phyloP scores from a whole-genome alignment of 2,113 vertebrate species.

The Melanocharis versteri region DNA sequence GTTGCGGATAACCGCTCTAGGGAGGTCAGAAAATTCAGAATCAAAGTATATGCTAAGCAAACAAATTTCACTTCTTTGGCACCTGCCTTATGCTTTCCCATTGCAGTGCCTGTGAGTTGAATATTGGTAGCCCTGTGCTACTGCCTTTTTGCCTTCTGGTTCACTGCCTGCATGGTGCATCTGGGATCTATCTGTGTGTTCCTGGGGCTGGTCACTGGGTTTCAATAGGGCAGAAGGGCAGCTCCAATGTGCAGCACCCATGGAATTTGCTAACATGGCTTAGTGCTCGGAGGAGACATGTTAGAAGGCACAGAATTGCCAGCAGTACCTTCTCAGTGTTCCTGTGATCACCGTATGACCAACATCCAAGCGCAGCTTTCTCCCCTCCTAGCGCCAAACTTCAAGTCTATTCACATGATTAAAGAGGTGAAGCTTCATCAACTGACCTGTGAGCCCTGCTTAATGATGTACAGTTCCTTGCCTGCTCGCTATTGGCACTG shows the following conservation, averaged over 20 bases:
- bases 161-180: background rate
- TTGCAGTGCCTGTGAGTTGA: background rate
- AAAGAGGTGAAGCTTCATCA: background rate
- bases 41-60: background rate
- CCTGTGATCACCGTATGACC: background rate
- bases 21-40: background rate
- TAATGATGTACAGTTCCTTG: conserved; percentile 48
- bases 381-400: background rate
- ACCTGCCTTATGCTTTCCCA: background rate
- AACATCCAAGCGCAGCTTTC: background rate
- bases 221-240: background rate
- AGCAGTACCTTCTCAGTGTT: background rate
- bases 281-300: background rate
- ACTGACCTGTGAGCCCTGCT: background rate
- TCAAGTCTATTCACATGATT: background rate
- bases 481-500: conserved; percentile 5
- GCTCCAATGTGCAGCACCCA: background rate
- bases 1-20: background rate
- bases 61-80: background rate
- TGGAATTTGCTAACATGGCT: background rate
- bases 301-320: background rate
- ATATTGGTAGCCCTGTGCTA: background rate
- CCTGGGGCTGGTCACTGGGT: background rate
- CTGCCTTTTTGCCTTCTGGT: background rate
- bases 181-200: background rate